A percentile compares a stretch with the other conserved stretches of the same genome.
phyloP scores from a whole-genome alignment of 2,888 invertebrate genomes.

The Abscondita cerata region DNA sequence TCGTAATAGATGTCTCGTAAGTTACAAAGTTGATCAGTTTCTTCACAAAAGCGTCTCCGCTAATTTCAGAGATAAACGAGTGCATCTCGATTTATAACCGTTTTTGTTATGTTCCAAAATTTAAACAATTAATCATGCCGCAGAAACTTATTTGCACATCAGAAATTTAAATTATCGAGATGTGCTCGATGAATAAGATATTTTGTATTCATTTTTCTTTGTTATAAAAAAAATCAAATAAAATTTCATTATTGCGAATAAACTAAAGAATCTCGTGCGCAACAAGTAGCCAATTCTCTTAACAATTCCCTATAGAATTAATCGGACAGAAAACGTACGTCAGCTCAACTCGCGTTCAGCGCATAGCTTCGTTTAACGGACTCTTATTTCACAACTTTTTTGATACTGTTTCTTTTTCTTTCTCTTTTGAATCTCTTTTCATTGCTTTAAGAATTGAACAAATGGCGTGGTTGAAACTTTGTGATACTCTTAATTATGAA shows the following conservation, averaged over 20 bases:
- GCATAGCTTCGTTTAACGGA: slow-evolving; percentile 24
- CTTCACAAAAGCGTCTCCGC: slow-evolving; percentile 20
- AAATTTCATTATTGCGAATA: slow-evolving; percentile 22
- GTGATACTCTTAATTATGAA: slow-evolving; percentile 17
- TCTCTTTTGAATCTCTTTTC: slow-evolving; percentile 13
- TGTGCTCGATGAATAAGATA: background rate
- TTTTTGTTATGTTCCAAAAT: background rate
- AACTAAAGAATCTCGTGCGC: slow-evolving; percentile 36
- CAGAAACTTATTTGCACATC: too few relatives aligned
- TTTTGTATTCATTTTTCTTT: background rate
- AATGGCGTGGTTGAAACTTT: slow-evolving; percentile 13
- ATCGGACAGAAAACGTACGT: slow-evolving; percentile 42
- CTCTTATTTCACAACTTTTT: slow-evolving; percentile 25
- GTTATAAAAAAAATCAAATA: slow-evolving; percentile 2
- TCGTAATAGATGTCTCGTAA: slow-evolving; percentile 52
- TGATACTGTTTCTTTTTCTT: slow-evolving; percentile 9
- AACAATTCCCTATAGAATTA: slow-evolving; percentile 49
- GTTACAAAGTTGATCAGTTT: slow-evolving; percentile 52
- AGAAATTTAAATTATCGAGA: too few relatives aligned
- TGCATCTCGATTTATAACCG: slow-evolving; percentile 12
- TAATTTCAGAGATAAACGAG: slow-evolving; percentile 20
- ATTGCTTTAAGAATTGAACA: slow-evolving; percentile 15
- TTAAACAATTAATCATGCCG: background rate
- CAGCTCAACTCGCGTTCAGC: slow-evolving; percentile 17
- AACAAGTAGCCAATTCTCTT: slow-evolving; percentile 50